Evolutionary conservation across 2,888 invertebrate species (phyloP).

Genomic region (Cataglyphis cursor): DNA sequence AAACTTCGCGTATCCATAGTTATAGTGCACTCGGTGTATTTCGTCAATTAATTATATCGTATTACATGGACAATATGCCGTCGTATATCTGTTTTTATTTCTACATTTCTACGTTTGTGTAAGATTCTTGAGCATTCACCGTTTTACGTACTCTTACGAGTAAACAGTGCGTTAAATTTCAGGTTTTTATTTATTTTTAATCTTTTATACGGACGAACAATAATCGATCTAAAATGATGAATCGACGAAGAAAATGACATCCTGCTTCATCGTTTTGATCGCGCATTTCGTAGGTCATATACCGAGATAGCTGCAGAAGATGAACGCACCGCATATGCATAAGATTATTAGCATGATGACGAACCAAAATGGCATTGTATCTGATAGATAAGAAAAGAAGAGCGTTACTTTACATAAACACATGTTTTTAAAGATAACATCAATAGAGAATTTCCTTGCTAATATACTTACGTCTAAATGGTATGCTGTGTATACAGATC

Average conservation of each 20-base stretch:
- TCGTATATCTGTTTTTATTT: background rate
- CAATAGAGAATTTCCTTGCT: background rate
- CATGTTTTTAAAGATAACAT: background rate
- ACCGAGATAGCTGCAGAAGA: conserved; percentile 94
- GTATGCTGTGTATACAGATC: conserved; percentile 95
- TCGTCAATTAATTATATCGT: conserved; percentile 9
- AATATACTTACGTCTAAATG: conserved; percentile 91
- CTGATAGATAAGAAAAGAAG: conserved; percentile 87
- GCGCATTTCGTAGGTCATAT: conserved; percentile 86
- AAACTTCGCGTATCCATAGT: conserved; percentile 24
- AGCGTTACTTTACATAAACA: background rate
- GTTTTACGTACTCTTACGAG: background rate
- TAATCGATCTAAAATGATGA: conserved; percentile 10
- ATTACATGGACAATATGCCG: background rate
- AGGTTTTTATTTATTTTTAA: conserved; percentile 25
- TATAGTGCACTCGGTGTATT: conserved; percentile 4
- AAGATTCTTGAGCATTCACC: background rate
- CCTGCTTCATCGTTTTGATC: background rate
- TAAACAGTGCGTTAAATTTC: conserved; percentile 10
- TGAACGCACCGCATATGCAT: conserved; percentile 93
- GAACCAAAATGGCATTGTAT: conserved; percentile 93
- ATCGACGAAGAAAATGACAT: conserved; percentile 9
- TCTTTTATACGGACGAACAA: background rate
- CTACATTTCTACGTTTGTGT: background rate
- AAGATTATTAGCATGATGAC: conserved; percentile 92